Evolutionary conservation across 2,888 invertebrate species (phyloP), one percentile per base, ranked within the genome.

Genomic region (Caenorhabditis afra): DNA sequence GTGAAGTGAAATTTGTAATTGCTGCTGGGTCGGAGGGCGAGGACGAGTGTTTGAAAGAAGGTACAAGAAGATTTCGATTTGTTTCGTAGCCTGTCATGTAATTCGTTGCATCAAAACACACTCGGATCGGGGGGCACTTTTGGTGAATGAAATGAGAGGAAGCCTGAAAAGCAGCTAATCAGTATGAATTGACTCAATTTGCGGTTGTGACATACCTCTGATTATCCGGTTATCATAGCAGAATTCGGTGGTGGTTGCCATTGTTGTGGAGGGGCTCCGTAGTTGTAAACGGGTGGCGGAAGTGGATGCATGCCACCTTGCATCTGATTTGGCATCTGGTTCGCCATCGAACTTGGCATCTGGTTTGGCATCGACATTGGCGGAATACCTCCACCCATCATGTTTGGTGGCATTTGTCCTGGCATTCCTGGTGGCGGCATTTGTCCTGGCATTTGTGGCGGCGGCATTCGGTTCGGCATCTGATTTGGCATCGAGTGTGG

Each of bases 161-260:
- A 49, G 37, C 29, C 59, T 57, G 58, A n/a, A 57, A 64, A 29
- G 7, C 29, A 29, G 3, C 29, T 29, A 50, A 47, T n/a, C n/a
- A 45, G 5, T 2, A 18, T 47, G 5, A 65, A n/a, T 35, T 35
- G 16, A 12, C 29, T 3, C 3, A 29, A 29, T 5, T 29, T 29
- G 29, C 7, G 3, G 3, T 7, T 29, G 4, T 18, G 5, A 37
- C 47, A 23, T 3, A 55, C 71, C 53, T 52, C 39, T 16, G 22
- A 7, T 70, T 75, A 81, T 45, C 84, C 82, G 29, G 84, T 84
- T 16, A 84, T 84, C 84, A 84, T 84, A 4, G 84, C 79, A 2
- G 84, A 79, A 55, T 82, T 84, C 10, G 81, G 58, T 16, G 77
- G 82, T 23, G 80, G 81, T 11, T 64, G 68, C 84, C 84, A 82